A percentile compares a stretch with the other conserved stretches of the same genome.
Conservation (phyloP, 2,113 vertebrate species). For the Trichechus manatus region DNA sequence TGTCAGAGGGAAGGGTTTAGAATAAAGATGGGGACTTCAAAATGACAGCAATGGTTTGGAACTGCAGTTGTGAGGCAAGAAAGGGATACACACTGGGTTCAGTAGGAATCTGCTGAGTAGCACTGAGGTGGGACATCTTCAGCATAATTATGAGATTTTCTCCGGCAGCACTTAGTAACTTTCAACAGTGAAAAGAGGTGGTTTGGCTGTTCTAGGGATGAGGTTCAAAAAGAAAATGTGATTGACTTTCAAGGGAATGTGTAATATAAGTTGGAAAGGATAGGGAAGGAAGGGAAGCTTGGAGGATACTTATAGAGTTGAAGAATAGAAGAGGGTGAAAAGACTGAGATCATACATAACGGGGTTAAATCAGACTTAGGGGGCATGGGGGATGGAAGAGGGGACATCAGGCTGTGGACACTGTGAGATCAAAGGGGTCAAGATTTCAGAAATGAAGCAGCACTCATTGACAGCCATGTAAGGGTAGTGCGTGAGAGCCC, state of each 20-base stretch:
- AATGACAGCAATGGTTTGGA: background rate
- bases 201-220: background rate
- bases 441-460: background rate
- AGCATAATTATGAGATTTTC: background rate
- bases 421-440: background rate
- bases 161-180: conserved; percentile 22
- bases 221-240: background rate
- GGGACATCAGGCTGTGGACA: background rate
- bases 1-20: background rate
- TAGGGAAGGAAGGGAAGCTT: background rate
- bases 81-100: background rate
- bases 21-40: background rate
- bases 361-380: background rate
- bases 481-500: too few species aligned
- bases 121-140: background rate
- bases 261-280: background rate
- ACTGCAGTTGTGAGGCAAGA: background rate
- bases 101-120: background rate
- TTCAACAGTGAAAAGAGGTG: background rate
- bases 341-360: background rate
- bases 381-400: background rate
- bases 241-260: background rate
- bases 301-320: background rate
- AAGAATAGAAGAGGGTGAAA: background rate
- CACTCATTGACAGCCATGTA: background rate